Conservation (phyloP, 2,113 vertebrate species). For the Clarias magur region DNA sequence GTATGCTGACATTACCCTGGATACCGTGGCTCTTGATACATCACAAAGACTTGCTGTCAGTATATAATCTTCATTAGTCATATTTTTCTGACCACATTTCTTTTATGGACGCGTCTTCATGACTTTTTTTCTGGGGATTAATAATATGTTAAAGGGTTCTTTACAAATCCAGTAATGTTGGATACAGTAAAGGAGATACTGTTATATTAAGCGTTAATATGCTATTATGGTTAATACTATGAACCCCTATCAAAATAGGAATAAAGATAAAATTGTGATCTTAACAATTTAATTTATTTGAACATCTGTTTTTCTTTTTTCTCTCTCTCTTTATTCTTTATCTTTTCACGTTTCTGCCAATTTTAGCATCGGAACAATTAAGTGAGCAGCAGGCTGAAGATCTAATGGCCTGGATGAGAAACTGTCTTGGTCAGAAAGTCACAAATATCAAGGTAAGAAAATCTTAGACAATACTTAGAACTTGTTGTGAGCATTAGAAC, state of each 20-base stretch:
- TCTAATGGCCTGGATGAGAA: constrained; percentile 94
- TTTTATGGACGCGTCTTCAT: too few species aligned
- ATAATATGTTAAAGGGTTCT: too few species aligned
- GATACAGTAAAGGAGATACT: background rate
- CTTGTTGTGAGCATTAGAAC: background rate
- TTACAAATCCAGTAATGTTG: too few species aligned
- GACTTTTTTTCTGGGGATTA: too few species aligned
- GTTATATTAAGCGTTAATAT: background rate
- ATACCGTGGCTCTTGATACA: too few species aligned
- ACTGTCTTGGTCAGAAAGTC: constrained; percentile 80
- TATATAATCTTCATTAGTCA: too few species aligned
- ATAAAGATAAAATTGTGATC: background rate
- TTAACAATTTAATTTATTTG: background rate
- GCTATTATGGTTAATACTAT: background rate
- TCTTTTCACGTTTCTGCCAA: background rate
- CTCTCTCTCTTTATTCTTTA: accelerated
- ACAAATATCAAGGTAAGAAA: constrained; percentile 83
- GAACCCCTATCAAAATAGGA: background rate
- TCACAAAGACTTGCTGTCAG: too few species aligned
- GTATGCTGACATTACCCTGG: too few species aligned
- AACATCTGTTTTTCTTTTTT: background rate
- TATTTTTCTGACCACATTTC: too few species aligned
- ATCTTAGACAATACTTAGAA: background rate
- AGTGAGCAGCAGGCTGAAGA: constrained; percentile 82
- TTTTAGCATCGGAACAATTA: constrained; percentile 72